A percentile compares a stretch with the other conserved stretches of the same genome.
These are phyloP conservation scores for Phataginus tricuspis DNA, from an alignment of 2,797 vertebrate genomes.

Conservation along the genomic window DNA sequence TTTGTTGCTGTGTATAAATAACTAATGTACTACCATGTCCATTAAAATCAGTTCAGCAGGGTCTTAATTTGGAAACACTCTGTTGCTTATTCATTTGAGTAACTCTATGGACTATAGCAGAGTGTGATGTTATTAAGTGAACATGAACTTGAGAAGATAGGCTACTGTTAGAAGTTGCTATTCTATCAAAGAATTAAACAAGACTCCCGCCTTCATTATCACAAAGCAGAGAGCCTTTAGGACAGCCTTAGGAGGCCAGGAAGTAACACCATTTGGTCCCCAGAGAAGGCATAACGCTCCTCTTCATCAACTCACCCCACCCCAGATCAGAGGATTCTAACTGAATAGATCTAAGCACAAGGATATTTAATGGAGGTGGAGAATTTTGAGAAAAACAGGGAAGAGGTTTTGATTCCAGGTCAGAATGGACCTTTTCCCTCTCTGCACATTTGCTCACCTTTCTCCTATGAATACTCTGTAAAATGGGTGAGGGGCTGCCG, in stretches of 20 bases:
- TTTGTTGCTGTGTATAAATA: slow-evolving; percentile 21
- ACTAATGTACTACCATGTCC: background rate
- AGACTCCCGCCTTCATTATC: background rate
- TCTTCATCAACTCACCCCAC: background rate
- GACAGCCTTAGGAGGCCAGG: background rate
- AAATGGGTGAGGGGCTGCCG: background rate
- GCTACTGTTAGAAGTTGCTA: background rate
- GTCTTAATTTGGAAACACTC: slow-evolving; percentile 25
- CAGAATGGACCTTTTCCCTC: background rate
- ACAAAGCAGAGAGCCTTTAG: background rate
- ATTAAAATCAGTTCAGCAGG: background rate
- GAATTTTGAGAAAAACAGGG: background rate
- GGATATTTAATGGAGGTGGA: background rate
- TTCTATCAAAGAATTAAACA: background rate
- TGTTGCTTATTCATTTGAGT: slow-evolving; percentile 20
- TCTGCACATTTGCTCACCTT: background rate
- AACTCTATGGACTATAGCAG: background rate
- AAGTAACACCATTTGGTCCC: background rate
- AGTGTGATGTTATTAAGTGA: background rate
- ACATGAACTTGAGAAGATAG: slow-evolving; percentile 45
- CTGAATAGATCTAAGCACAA: background rate
- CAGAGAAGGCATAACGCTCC: background rate
- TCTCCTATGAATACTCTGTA: background rate
- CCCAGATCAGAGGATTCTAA: background rate
- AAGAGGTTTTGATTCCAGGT: background rate